Base-by-base conservation (phyloP, 2,797 vertebrate genomes). In the Microcaecilia unicolor region DNA sequence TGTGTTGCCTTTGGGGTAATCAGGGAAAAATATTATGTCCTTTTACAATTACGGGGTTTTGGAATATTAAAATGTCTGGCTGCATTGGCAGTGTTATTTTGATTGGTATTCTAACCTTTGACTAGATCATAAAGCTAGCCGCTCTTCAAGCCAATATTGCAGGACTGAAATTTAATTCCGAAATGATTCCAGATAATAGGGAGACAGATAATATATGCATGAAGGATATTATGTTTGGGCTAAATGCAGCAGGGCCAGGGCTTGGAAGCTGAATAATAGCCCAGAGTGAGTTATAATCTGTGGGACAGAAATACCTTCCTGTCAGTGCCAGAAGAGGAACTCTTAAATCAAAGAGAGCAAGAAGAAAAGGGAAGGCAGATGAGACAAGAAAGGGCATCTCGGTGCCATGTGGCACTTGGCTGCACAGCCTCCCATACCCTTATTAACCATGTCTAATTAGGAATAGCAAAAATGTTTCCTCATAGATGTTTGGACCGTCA, bases 21-120 rank as follows among this genome's bases (percentile, higher is more conserved):
- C 85, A 89, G 77, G 78, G 87, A 86, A 88, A 82, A 80, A 74
- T 77, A 82, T 84, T 81, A 86, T 89, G 86, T 93, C 90, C 90
- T 92, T 90, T 89, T 85, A 93, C 88, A 95, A 97, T 97, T 92
- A 96, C 89, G 75, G 83, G 86, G 83, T 79, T 89, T 84, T 89
- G 83, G 89, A 95, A 93, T 95, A 97, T 97, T 94, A 94, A 92
- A 92, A 92, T 86, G 90, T 93, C 89, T 87, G 83, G 78, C 87
- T 89, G 84, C 90, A 94, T 96, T 83, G 91, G 85, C 88, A 86
- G 76, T 82, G 81, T 87, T 74, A 85, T 79, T 89, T 90, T 98
- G 93, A 98, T 98, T 98, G 93, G 86, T 94, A 94, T 96, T 83
- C 89, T 97, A 98, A 97, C 93, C 95, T 95, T 93, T 96, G 93